A percentile compares a stretch with the other conserved stretches of the same genome.
These are phyloP conservation scores for Drosophila siamana DNA, from an alignment of 2,888 invertebrate species.

Conservation along the genomic window DNA sequence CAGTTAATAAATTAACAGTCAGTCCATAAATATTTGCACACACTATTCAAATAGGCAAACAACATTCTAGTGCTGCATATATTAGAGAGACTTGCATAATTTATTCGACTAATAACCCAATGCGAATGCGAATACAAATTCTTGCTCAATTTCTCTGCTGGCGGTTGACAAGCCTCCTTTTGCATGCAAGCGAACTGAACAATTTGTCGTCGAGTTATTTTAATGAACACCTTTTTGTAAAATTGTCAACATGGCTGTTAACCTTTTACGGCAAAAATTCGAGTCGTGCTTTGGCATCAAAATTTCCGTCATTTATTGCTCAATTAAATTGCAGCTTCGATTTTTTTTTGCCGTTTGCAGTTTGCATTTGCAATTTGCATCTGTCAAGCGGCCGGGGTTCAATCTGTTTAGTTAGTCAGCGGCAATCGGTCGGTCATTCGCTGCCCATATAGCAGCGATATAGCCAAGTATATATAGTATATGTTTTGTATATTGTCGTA, in stretches of 20 bases:
- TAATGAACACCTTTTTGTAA: conserved; percentile 47
- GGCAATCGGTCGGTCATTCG: conserved; percentile 51
- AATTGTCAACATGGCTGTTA: conserved; percentile 54
- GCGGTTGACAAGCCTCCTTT: conserved; percentile 48
- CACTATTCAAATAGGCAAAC: not conserved
- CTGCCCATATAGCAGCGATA: conserved; percentile 9
- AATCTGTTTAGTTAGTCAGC: conserved; percentile 35
- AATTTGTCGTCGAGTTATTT: conserved; percentile 66
- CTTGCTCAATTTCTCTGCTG: conserved; percentile 25
- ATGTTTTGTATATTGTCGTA: not conserved
- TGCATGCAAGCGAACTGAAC: conserved; percentile 8
- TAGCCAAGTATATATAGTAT: conserved; percentile 6
- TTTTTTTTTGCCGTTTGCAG: too few relatives aligned
- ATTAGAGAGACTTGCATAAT: conserved; percentile 6
- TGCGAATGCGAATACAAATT: too few relatives aligned
- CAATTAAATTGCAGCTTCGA: conserved; percentile 66
- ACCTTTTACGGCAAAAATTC: conserved; percentile 39
- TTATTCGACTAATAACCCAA: conserved; percentile 22
- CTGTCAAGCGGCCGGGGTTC: conserved; percentile 24
- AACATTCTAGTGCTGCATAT: not conserved
- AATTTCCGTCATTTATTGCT: conserved; percentile 77
- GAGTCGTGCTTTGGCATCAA: conserved; percentile 17
- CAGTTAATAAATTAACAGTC: too few relatives aligned
- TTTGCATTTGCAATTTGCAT: conserved; percentile 65
- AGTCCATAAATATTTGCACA: not conserved